Conservation (phyloP, 1,140 invertebrate genomes). For the Atta cephalotes region DNA sequence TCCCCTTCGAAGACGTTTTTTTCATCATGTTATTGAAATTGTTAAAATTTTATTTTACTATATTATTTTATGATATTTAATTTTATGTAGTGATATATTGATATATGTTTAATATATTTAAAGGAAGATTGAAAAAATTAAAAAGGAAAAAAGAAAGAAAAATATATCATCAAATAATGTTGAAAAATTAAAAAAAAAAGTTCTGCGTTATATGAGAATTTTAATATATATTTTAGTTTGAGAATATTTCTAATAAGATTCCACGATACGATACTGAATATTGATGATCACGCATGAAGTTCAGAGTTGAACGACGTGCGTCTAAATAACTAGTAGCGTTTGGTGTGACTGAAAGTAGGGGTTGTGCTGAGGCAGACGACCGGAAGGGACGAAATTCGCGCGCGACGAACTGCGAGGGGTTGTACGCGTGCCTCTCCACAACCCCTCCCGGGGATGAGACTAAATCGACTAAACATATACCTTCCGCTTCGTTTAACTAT, state of each 20-base stretch:
- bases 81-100: too few relatives aligned
- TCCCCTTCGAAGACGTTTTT: not conserved
- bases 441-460: conserved; percentile 61
- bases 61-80: not conserved
- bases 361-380: conserved; percentile 55
- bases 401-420: conserved; percentile 66
- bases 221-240: not conserved
- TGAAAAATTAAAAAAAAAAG: not conserved
- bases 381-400: conserved; percentile 59
- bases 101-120: not conserved
- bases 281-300: conserved; percentile 40
- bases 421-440: conserved; percentile 60
- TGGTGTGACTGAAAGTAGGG: conserved; percentile 77
- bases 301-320: conserved; percentile 42
- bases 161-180: not conserved
- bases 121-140: not conserved
- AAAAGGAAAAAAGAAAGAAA: not conserved
- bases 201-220: not conserved
- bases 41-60: conserved; percentile 9
- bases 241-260: conserved; percentile 1
- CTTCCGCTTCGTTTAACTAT: conserved; percentile 83
- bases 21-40: not conserved
- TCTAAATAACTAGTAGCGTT: conserved; percentile 81
- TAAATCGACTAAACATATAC: conserved; percentile 85
- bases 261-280: conserved; percentile 31